Evolutionary conservation across 2,888 invertebrate species (phyloP).

Genomic region (Stenodera caucasica): DNA sequence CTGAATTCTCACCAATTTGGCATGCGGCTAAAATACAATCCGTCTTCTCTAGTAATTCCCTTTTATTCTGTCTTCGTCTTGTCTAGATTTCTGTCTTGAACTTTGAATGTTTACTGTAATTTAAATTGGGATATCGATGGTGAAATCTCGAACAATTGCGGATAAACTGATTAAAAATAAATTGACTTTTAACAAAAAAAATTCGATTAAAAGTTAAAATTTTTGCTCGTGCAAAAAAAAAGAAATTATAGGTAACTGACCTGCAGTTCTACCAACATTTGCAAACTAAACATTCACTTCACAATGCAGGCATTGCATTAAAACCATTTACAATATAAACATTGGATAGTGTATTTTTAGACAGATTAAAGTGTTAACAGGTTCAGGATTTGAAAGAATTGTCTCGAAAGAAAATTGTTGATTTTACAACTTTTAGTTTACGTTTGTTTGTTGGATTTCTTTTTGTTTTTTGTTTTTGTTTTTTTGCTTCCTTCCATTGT

Average conservation of each 20-base stretch:
- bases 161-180: too few relatives aligned
- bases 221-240: not conserved
- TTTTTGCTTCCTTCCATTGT: too few relatives aligned
- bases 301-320: slow-evolving; percentile 4
- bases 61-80: too few relatives aligned
- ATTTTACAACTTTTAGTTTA: too few relatives aligned
- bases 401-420: not conserved
- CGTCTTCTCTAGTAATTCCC: not conserved
- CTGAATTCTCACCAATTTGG: slow-evolving; percentile 1
- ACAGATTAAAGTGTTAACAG: not conserved
- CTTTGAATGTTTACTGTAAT: not conserved
- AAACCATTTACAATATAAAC: slow-evolving; percentile 1
- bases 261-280: slow-evolving; percentile 4
- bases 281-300: slow-evolving; percentile 4
- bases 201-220: too few relatives aligned
- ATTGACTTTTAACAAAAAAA: too few relatives aligned
- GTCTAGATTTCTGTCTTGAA: not conserved
- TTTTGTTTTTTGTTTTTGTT: too few relatives aligned
- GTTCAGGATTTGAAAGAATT: not conserved
- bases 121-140: not conserved
- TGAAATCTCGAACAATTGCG: too few relatives aligned
- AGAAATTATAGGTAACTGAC: not conserved
- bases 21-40: slow-evolving; percentile 10
- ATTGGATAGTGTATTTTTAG: not conserved
- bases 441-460: too few relatives aligned